Base-by-base conservation (phyloP, 2,888 invertebrate species). In the Sphecodes monilicornis region DNA sequence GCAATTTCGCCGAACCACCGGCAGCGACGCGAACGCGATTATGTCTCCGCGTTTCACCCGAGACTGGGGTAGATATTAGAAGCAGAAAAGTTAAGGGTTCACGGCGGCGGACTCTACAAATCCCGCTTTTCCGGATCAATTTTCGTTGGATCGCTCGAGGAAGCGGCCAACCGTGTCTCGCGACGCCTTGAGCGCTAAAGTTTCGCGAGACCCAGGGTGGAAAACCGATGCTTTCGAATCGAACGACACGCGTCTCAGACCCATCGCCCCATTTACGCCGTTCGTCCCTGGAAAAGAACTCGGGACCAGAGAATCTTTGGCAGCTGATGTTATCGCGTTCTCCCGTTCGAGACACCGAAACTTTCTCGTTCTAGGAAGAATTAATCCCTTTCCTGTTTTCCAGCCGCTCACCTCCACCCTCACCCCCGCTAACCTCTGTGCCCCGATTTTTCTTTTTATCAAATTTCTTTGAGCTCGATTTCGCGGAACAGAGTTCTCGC, bases 211-310 rank as follows among this genome's bases (percentile, higher is more conserved):
- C 54, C n/a, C 22, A n/a, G 32, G 32, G 10, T 54, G 54, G 43
- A 74, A 26, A 76, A 60, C 68, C 26, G 71, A 74, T 74, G 76
- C 69, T 76, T 60, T 70, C 60, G 60, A 76, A 70, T 76, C 76
- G 43, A 70, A 74, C 64, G 69, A 71, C 79, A 75, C 70, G 64
- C 18, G 71, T 74, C 73, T 13, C 11, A 6, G 18, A n/a, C 41
- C 54, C 32, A 3, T 18, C 69, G 5, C 39, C 46, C 29, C 39
- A 32, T 60, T 60, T 60, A 60, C 60, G 60, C 60, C 29, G 29
- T 32, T 8, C 50, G 16, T 29, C 18, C 69, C 50, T 22, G 70
- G 50, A 36, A 57, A 71, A 66, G 70, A 39, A 75, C 41, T 75
- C 69, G 43, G 41, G 6, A 36, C 66, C 29, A 10, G 32, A 46